phyloP scores from a whole-genome alignment of 2,113 vertebrate species.

The Ciconia boyciana region DNA sequence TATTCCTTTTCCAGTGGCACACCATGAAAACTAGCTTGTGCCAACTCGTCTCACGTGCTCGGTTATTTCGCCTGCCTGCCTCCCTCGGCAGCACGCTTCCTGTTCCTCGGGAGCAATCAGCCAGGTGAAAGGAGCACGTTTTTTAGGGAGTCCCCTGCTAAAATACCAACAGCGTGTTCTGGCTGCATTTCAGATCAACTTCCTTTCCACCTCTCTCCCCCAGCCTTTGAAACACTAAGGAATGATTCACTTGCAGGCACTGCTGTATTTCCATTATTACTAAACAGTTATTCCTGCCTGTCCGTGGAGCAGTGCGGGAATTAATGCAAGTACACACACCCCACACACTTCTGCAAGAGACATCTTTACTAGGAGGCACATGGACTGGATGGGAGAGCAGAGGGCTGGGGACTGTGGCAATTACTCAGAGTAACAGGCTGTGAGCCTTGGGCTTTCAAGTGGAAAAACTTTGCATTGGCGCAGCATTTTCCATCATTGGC shows the following conservation, averaged over 20 bases:
- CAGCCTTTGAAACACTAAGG: not conserved
- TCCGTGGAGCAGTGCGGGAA: fast-evolving
- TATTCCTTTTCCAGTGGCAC: not conserved
- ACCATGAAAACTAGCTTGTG: fast-evolving
- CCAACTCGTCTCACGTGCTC: not conserved
- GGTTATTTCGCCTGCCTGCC: not conserved
- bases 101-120: not conserved
- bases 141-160: conserved; percentile 13
- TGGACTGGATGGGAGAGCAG: not conserved
- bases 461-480: not conserved
- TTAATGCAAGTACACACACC: not conserved
- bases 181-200: conserved; percentile 18
- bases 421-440: not conserved
- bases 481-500: not conserved
- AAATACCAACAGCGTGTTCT: not conserved
- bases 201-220: not conserved
- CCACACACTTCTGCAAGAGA: not conserved
- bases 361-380: not conserved
- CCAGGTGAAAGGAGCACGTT: not conserved
- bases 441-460: not conserved
- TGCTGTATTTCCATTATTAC: not conserved
- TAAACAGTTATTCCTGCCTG: not conserved
- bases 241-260: not conserved
- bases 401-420: not conserved
- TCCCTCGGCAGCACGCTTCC: not conserved